Evolutionary conservation across 2,113 vertebrate species (phyloP).

Genomic region (Cebus imitator): DNA sequence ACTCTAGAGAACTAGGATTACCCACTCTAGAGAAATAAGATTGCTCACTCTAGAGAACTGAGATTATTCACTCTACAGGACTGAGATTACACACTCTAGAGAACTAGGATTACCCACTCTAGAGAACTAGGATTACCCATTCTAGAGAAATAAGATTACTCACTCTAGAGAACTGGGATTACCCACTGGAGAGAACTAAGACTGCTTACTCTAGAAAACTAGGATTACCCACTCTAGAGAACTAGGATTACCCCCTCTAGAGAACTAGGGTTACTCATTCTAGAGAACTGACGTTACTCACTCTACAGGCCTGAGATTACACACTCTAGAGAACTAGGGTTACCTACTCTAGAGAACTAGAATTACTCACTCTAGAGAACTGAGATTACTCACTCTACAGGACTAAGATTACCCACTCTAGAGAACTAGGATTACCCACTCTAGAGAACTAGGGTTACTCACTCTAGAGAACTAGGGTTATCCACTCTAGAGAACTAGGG

Average conservation of each 20-base stretch:
- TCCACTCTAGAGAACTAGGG: background rate
- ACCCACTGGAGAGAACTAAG: too few relatives aligned
- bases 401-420: background rate
- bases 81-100: too few relatives aligned
- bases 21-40: background rate
- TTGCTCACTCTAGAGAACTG: too few relatives aligned
- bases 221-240: background rate
- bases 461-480: background rate
- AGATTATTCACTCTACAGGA: too few relatives aligned
- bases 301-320: too few relatives aligned
- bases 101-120: too few relatives aligned
- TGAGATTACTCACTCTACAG: fast-evolving
- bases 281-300: fast-evolving
- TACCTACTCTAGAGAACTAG: too few relatives aligned
- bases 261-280: fast-evolving
- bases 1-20: background rate
- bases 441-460: background rate
- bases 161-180: background rate
- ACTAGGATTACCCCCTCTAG: background rate
- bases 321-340: too few relatives aligned
- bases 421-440: background rate
- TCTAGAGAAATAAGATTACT: too few relatives aligned
- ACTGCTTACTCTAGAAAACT: too few relatives aligned
- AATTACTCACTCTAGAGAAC: fast-evolving
- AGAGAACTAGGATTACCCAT: too few relatives aligned